Evolutionary conservation across 2,888 invertebrate species (phyloP), one percentile per base, ranked within the genome.

Genomic region (Thumatha senex): DNA sequence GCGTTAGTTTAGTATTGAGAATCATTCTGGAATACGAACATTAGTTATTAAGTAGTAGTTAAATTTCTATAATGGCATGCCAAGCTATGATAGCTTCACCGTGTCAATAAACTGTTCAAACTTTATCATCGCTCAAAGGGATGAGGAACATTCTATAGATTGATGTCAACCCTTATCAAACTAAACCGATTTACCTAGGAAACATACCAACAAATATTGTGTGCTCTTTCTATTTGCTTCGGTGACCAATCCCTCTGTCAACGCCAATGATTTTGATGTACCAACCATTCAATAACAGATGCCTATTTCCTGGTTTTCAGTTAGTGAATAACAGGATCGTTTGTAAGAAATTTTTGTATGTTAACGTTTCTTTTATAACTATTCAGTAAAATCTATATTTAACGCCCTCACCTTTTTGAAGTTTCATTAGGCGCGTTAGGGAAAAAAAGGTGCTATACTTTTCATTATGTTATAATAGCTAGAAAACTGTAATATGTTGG

Each of bases 81-180:
- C 38, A 38, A 41, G 14, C 30, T 42, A 14, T 15, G 38, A 38
- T 2, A 38, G 38, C 10, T 14, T 7, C n/a, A n/a, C n/a, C 15
- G 14, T 38, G 15, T 38, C 15, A 8, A 39, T 40, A 34, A 40
- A 40, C 34, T 18, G n/a, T 12, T 15, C 30, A 10, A 34, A 18
- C 31, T 13, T 13, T 10, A 39, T 29, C 34, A 40, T 44, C 34
- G 39, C 14, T 49, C 38, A 44, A 18, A 7, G 24, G 15, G 15
- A 42, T 39, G 24, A 46, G n/a, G n/a, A 43, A 33, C 38, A 39
- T 40, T 43, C 39, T 30, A 46, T 34, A 44, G 35, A 43, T 31
- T 11, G 1, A 35, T 24, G 47, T 46, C 46, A 13, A 51, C 51
- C 51, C 51, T 47, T 47, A 34, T 51, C 51, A 51, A 43, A 43